Percentiles rank a stretch among this genome's conserved stretches.
Evolutionary conservation across 2,888 invertebrate species (phyloP).

Genomic region (Drosophila meridionalis): DNA sequence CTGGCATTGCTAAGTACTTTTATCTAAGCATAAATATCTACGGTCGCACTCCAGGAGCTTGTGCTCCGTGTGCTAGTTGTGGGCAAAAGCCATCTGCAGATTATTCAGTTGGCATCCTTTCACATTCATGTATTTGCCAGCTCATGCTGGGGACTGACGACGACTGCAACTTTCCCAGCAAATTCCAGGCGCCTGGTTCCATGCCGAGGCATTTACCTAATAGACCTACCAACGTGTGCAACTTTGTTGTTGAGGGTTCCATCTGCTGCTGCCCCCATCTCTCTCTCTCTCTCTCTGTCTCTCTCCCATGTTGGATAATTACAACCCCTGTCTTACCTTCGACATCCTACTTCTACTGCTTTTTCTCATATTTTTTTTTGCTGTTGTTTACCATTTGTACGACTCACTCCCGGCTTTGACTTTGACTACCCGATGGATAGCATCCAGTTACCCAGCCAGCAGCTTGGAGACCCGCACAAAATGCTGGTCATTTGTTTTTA

Average conservation of each 20-base stretch:
- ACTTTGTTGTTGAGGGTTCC: constrained; percentile 52
- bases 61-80: constrained; percentile 19
- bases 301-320: constrained; percentile 39
- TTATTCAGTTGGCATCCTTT: constrained; percentile 33
- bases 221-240: constrained; percentile 54
- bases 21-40: not conserved
- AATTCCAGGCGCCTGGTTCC: constrained; percentile 26
- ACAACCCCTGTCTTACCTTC: constrained; percentile 54
- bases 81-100: constrained; percentile 27
- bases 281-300: not conserved
- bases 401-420: constrained; percentile 51
- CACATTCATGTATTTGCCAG: constrained; percentile 42
- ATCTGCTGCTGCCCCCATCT: constrained; percentile 25
- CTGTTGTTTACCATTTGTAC: constrained; percentile 34
- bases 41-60: constrained; percentile 2
- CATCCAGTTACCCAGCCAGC: constrained; percentile 11
- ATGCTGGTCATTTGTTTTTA: constrained; percentile 79
- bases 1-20: constrained; percentile 1
- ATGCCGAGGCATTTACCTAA: constrained; percentile 40
- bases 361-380: not conserved
- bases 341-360: not conserved
- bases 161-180: constrained; percentile 48
- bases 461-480: constrained; percentile 63
- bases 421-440: constrained; percentile 40
- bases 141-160: constrained; percentile 39